phyloP scores from a whole-genome alignment of 2,113 vertebrate genomes.

The Centropus unirufus region DNA sequence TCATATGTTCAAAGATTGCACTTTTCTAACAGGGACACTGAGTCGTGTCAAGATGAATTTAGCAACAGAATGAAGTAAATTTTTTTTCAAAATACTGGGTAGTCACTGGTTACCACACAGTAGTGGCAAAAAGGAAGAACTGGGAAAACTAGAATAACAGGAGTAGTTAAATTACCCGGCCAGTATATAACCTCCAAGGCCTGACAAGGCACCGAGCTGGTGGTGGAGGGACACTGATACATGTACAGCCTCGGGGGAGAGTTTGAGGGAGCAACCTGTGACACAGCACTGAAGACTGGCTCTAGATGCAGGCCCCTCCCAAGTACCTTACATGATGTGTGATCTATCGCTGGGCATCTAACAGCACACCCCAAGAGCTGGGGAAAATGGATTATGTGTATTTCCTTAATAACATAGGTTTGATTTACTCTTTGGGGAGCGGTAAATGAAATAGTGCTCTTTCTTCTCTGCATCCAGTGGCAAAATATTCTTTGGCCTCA shows the following conservation, averaged over 20 bases:
- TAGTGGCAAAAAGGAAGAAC: background rate
- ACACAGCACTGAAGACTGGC: background rate
- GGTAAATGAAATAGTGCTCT: background rate
- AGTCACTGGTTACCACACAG: background rate
- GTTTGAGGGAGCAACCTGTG: fast-evolving
- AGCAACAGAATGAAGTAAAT: background rate
- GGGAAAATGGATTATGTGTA: background rate
- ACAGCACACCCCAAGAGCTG: background rate
- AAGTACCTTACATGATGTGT: background rate
- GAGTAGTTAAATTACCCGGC: background rate
- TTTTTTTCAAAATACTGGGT: background rate
- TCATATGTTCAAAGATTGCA: background rate
- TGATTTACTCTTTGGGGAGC: background rate
- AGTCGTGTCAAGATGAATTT: background rate
- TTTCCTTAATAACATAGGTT: background rate
- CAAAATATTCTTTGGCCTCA: background rate
- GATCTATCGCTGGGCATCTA: background rate
- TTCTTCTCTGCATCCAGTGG: background rate
- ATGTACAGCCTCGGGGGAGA: background rate
- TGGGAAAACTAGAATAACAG: background rate
- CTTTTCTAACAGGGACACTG: background rate
- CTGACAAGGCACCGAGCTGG: background rate
- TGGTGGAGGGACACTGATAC: background rate
- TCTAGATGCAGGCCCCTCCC: background rate
- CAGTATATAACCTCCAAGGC: background rate